Evolutionary conservation across 2,888 invertebrate genomes (phyloP).

Genomic region (Aquatica leii): DNA sequence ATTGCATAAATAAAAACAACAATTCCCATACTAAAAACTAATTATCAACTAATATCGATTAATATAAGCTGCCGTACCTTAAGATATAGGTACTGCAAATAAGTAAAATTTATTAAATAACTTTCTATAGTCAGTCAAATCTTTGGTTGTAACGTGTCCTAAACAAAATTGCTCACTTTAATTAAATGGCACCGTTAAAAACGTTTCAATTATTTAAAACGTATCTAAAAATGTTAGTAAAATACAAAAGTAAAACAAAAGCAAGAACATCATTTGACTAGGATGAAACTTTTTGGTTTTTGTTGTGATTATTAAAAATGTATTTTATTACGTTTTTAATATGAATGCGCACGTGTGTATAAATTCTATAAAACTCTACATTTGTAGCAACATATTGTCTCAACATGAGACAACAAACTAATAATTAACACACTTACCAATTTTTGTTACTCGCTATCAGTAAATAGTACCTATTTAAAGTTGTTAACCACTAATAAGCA

Average conservation of each 20-base stretch:
- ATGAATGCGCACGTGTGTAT: background rate
- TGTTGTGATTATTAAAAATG: background rate
- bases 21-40: too few relatives aligned
- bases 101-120: background rate
- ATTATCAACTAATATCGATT: too few relatives aligned
- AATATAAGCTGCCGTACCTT: too few relatives aligned
- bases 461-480: background rate
- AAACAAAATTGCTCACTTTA: slow-evolving; percentile 17
- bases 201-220: background rate
- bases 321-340: too few relatives aligned
- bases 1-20: too few relatives aligned
- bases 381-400: background rate
- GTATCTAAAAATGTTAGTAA: too few relatives aligned
- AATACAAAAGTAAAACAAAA: too few relatives aligned
- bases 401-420: slow-evolving; percentile 4
- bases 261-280: slow-evolving; percentile 5
- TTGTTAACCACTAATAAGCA: slow-evolving; percentile 51
- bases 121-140: slow-evolving; percentile 25
- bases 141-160: slow-evolving; percentile 20
- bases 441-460: slow-evolving; percentile 3
- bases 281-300: background rate
- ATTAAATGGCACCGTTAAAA: slow-evolving; percentile 22
- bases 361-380: background rate
- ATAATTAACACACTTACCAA: background rate
- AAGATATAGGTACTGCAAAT: background rate